A percentile compares a stretch with the other conserved stretches of the same genome.
Evolutionary conservation across 2,113 vertebrate genomes (phyloP).

Genomic region (Rhadina sibilatrix): DNA sequence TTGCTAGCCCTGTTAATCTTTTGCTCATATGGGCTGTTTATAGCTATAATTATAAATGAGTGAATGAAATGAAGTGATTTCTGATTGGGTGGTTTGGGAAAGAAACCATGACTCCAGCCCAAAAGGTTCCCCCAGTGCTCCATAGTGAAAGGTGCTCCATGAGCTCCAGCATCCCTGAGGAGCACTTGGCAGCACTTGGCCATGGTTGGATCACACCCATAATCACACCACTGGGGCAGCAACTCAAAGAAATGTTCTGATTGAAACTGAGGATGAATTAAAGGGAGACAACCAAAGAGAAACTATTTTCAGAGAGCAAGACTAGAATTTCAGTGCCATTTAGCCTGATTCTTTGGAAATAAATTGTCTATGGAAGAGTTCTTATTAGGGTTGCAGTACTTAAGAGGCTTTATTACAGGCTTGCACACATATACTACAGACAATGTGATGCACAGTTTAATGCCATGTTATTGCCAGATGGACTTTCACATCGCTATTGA

Average conservation of each 20-base stretch:
- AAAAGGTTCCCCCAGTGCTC: background rate
- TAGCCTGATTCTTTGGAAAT: constrained; percentile 26
- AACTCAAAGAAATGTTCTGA: constrained; percentile 13
- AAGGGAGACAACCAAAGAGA: constrained; percentile 40
- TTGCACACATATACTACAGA: background rate
- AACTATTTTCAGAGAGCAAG: constrained; percentile 12
- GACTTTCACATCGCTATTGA: background rate
- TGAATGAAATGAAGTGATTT: background rate
- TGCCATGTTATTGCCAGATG: background rate
- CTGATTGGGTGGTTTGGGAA: background rate
- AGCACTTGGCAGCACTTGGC: background rate
- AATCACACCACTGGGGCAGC: background rate
- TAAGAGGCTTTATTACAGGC: background rate
- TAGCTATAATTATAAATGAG: constrained; percentile 24
- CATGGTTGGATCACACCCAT: background rate
- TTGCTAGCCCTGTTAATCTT: constrained; percentile 57
- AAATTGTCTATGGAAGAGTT: background rate
- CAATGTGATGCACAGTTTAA: background rate
- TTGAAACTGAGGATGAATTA: constrained; percentile 50
- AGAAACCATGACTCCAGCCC: background rate
- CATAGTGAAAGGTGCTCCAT: background rate
- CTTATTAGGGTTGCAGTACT: background rate
- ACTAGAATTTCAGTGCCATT: background rate
- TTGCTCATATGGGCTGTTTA: constrained; percentile 4
- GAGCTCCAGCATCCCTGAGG: background rate